A percentile compares a stretch with the other conserved stretches of the same genome.
phyloP scores from a whole-genome alignment of 2,888 invertebrate genomes.

The Carcina quercana region DNA sequence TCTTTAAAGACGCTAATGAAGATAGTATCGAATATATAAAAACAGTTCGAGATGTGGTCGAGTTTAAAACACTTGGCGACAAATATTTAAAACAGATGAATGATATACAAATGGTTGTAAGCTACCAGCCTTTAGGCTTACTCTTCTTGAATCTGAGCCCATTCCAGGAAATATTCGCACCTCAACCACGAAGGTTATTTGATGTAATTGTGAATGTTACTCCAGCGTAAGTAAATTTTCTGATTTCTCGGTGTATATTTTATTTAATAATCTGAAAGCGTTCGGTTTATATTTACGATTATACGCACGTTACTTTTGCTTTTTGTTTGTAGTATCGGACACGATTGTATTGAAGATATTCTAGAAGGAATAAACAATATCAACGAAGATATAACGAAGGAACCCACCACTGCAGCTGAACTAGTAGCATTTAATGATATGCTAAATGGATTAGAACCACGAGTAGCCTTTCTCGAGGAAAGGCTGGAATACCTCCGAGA shows the following conservation, averaged over 20 bases:
- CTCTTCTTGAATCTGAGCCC: constrained; percentile 79
- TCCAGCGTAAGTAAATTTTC: constrained; percentile 76
- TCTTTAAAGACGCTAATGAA: constrained; percentile 80
- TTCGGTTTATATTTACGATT: not conserved
- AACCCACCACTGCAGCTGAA: constrained; percentile 82
- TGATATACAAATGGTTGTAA: constrained; percentile 78
- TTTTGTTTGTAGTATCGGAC: constrained; percentile 76
- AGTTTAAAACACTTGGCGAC: constrained; percentile 79
- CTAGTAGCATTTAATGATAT: constrained; percentile 83
- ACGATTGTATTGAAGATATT: constrained; percentile 73
- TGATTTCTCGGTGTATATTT: too few species aligned
- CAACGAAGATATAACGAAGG: constrained; percentile 75
- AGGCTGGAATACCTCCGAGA: constrained; percentile 87
- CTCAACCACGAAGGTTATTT: constrained; percentile 81
- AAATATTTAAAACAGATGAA: constrained; percentile 81
- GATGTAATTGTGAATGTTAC: constrained; percentile 77
- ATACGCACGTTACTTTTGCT: not conserved
- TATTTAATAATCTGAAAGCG: constrained; percentile 4
- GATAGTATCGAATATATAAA: constrained; percentile 77
- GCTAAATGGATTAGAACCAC: constrained; percentile 78
- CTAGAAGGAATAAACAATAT: constrained; percentile 78
- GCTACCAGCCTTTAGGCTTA: constrained; percentile 82
- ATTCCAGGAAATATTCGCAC: constrained; percentile 81
- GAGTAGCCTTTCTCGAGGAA: constrained; percentile 81
- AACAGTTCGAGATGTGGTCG: constrained; percentile 77